Conservation (phyloP, 1,140 invertebrate genomes). For the Gonatopus flavifemur region DNA sequence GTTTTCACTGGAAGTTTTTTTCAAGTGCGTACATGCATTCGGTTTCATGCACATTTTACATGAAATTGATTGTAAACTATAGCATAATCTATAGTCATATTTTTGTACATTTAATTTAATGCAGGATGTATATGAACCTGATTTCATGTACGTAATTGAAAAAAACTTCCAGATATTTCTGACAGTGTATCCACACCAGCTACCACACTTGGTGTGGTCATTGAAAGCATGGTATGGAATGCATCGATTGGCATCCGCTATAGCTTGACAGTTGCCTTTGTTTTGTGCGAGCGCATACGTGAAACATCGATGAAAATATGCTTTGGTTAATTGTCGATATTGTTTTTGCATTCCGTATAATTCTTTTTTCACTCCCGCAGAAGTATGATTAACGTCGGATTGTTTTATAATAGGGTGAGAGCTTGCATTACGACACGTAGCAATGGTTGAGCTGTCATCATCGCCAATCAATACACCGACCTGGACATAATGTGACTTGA, state of each 20-base stretch:
- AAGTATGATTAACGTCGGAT: conserved; percentile 1
- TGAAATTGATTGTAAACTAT: too few species aligned
- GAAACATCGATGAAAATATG: neutral
- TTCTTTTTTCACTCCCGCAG: neutral
- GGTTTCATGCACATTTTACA: too few species aligned
- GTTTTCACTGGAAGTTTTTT: too few species aligned
- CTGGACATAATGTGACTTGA: neutral
- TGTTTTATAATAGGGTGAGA: neutral
- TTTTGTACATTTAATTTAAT: too few species aligned
- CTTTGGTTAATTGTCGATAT: too few species aligned
- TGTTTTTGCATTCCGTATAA: neutral
- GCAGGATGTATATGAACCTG: too few species aligned
- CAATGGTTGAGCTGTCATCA: neutral
- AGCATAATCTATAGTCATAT: too few species aligned
- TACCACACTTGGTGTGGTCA: neutral
- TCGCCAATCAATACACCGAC: conserved; percentile 2
- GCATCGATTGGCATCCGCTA: neutral
- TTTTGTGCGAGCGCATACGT: neutral
- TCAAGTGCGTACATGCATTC: too few species aligned
- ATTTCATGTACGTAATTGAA: too few species aligned
- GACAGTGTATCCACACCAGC: conserved; percentile 1
- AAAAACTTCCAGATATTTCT: too few species aligned
- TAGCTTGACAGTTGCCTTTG: neutral
- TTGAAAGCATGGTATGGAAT: conserved; percentile 6
- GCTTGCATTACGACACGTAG: neutral